Conservation (phyloP, 2,113 vertebrate genomes). For the Hyperopisus bebe region DNA sequence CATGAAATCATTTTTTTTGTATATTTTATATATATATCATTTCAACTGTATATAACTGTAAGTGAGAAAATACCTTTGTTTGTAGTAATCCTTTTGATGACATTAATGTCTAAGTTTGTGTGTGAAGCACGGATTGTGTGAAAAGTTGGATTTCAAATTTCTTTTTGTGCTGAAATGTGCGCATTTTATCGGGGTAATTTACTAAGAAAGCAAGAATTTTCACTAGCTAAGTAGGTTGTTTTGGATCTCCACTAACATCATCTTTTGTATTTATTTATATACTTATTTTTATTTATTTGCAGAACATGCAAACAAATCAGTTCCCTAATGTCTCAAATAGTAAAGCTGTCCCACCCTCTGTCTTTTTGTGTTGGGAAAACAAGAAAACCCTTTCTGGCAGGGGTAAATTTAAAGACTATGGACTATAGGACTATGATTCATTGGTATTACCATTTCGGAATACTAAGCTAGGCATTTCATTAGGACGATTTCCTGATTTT, state of each 20-base stretch:
- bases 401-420: background rate
- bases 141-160: background rate
- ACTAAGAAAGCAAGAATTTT: background rate
- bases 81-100: background rate
- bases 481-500: background rate
- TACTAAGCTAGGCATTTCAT: background rate
- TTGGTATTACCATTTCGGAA: background rate
- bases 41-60: background rate
- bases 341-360: background rate
- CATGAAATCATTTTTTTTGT: background rate
- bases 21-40: background rate
- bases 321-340: background rate
- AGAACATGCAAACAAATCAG: background rate
- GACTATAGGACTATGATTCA: background rate
- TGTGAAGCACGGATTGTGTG: background rate
- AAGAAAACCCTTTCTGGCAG: background rate
- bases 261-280: background rate
- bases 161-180: background rate
- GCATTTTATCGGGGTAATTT: background rate
- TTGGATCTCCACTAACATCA: background rate
- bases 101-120: background rate
- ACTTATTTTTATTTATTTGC: background rate
- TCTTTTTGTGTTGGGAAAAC: background rate
- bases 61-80: background rate
- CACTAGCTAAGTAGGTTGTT: background rate